phyloP scores from a whole-genome alignment of 2,113 vertebrate genomes.

The Pongo pygmaeus region DNA sequence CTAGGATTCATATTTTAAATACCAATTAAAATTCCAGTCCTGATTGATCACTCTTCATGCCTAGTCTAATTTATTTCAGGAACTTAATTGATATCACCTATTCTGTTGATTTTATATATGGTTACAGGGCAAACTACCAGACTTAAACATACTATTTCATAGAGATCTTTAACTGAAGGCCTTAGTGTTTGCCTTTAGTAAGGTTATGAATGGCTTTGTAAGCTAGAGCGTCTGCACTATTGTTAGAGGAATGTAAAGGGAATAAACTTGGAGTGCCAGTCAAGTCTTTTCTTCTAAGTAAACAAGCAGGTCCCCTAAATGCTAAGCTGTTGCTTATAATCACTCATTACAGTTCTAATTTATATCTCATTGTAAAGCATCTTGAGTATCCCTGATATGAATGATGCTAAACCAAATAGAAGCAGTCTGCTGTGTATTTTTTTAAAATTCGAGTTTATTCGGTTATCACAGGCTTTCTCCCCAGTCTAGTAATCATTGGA shows the following conservation, averaged over 20 bases:
- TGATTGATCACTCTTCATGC: background rate
- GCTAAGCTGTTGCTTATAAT: constrained; percentile 17
- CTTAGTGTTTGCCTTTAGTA: background rate
- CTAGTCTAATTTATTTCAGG: constrained; percentile 38
- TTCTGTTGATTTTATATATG: constrained; percentile 8
- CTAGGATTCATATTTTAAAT: constrained; percentile 47
- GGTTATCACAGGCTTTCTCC: constrained; percentile 21
- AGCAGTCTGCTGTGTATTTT: constrained; percentile 9
- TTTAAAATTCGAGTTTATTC: background rate
- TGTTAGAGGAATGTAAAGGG: background rate
- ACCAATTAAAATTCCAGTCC: constrained; percentile 34
- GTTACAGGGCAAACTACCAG: background rate
- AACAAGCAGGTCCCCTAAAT: constrained; percentile 16
- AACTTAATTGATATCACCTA: constrained; percentile 4
- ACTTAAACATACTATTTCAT: background rate
- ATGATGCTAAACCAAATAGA: constrained; percentile 18
- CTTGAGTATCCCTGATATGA: constrained; percentile 24
- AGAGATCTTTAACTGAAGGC: background rate
- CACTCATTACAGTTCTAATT: constrained; percentile 36
- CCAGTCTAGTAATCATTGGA: background rate
- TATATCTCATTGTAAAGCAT: constrained; percentile 48
- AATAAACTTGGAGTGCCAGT: constrained; percentile 24
- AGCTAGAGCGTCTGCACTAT: background rate
- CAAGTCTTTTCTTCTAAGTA: constrained; percentile 47
- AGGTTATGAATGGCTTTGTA: constrained; percentile 8